Evolutionary conservation across 2,888 invertebrate genomes (phyloP), one percentile per base, ranked within the genome.

Genomic region (Habrosyne pyritoides): DNA sequence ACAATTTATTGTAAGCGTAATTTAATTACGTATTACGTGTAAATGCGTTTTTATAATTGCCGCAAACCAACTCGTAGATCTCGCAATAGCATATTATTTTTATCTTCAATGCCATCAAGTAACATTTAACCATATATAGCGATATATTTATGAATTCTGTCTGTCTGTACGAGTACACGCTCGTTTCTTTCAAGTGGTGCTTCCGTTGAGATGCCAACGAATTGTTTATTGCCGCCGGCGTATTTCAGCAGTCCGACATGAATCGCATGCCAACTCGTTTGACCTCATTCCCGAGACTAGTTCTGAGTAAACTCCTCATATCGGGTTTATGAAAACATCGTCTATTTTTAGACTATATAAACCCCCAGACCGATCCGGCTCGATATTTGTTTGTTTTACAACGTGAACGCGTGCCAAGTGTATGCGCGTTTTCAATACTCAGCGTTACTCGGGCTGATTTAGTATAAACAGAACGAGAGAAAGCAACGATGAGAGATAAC

Each of bases 261-360:
- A 77, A 82, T 82, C 80, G 84, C 84, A 86, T 86, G 90, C 91
- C 87, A 89, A 87, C 83, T 85, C 81, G 82, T 83, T 83, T 87
- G 89, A 91, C 91, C 91, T 86, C 89, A 88, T 91, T 91, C 85
- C 79, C 77, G 79, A 73, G 81, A 84, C 85, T 84, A 84, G 85
- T 84, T 83, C 87, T 87, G 87, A 81, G 87, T 89, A 87, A 87
- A 88, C 86, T 89, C 84, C 21, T 84, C 86, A 86, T 87, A 89
- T 90, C 84, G 86, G 80, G 77, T 81, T 85, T 87, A 89, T 87
- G 86, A 89, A 89, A 88, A 89, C 88, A 89, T 28, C 75, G 76
- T 66, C 84, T 91, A 91, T 90, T 89, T 90, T 87, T 84, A 89
- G 85, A 77, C 70, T 71, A 76, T 75, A 77, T 83, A 83, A 78